A percentile compares a stretch with the other conserved stretches of the same genome.
These are phyloP conservation scores for Panurus biarmicus DNA, from an alignment of 2,113 vertebrate species.

Conservation along the genomic window DNA sequence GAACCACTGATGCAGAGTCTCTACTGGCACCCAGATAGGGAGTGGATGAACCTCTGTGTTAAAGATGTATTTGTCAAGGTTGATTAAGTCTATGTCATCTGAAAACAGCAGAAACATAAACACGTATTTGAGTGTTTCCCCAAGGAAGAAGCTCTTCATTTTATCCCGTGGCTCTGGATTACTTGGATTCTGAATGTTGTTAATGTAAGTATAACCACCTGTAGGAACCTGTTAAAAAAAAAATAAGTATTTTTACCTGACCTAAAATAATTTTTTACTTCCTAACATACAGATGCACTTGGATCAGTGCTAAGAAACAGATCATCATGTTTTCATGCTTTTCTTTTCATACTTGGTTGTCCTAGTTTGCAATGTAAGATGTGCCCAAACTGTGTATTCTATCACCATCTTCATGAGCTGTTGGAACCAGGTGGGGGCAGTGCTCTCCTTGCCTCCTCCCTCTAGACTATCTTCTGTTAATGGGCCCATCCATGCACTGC, in stretches of 20 bases:
- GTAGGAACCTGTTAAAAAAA: slow-evolving; percentile 76
- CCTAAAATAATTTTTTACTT: not conserved
- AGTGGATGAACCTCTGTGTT: slow-evolving; percentile 96
- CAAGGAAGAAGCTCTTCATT: slow-evolving; percentile 99
- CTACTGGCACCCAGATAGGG: slow-evolving; percentile 82
- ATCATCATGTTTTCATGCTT: not conserved
- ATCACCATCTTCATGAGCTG: too few relatives aligned
- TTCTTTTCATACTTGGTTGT: not conserved
- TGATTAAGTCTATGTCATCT: slow-evolving; percentile 80
- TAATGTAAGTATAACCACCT: slow-evolving; percentile 91
- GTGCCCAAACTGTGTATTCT: too few relatives aligned
- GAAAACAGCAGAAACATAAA: slow-evolving; percentile 93
- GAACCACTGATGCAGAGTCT: not conserved
- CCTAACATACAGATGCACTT: not conserved
- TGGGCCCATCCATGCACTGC: too few relatives aligned
- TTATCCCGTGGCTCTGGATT: slow-evolving; percentile 89
- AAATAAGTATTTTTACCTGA: not conserved
- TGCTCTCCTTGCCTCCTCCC: too few relatives aligned
- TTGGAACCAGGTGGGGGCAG: too few relatives aligned
- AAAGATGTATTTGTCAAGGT: slow-evolving; percentile 87
- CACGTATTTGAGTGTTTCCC: slow-evolving; percentile 96
- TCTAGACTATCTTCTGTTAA: too few relatives aligned
- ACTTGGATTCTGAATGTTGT: slow-evolving; percentile 82
- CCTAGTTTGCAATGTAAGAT: too few relatives aligned
- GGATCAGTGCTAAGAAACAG: not conserved